A percentile compares a stretch with the other conserved stretches of the same genome.
phyloP scores from a whole-genome alignment of 2,113 vertebrate genomes.

The Gymnobelideus leadbeateri region DNA sequence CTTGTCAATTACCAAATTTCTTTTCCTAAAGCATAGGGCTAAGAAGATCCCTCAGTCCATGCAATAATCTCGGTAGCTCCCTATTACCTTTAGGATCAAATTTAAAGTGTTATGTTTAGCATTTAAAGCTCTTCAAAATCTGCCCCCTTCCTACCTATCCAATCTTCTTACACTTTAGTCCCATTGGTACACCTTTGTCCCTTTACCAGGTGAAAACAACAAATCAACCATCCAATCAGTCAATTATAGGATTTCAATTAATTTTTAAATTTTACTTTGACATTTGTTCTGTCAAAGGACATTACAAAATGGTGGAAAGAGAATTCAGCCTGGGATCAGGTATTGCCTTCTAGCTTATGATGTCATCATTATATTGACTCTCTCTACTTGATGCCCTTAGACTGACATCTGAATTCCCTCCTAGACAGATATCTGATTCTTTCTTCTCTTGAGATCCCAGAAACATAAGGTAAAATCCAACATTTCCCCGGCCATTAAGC shows the following conservation, averaged over 20 bases:
- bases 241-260: not conserved
- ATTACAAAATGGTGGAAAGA: not conserved
- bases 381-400: not conserved
- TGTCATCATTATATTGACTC: not conserved
- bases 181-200: not conserved
- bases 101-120: not conserved
- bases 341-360: not conserved
- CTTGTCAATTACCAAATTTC: not conserved
- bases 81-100: not conserved
- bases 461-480: not conserved
- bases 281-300: not conserved
- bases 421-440: not conserved
- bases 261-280: not conserved
- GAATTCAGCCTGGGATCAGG: not conserved
- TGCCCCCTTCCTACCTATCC: not conserved
- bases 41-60: not conserved
- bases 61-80: not conserved
- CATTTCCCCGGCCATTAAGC: not conserved
- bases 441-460: not conserved
- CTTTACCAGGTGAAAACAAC: not conserved
- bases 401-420: not conserved
- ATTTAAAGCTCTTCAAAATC: not conserved
- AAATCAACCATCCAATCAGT: not conserved
- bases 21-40: not conserved
- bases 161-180: not conserved